These are phyloP conservation scores for Benitochromis conjunctus DNA, from an alignment of 2,113 vertebrate genomes.

Conservation along the genomic window DNA sequence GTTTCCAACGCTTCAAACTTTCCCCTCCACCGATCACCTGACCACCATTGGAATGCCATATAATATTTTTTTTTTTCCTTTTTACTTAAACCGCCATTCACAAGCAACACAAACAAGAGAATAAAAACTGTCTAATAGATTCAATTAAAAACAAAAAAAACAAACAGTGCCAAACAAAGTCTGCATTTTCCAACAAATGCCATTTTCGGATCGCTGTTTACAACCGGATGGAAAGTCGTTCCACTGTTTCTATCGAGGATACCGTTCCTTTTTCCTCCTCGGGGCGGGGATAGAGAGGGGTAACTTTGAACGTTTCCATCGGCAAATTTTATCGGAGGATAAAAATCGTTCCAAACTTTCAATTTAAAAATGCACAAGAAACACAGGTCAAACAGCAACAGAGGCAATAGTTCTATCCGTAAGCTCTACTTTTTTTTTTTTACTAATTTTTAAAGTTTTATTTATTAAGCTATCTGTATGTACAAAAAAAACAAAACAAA, in stretches of 20 bases:
- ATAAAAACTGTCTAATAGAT: slow-evolving; percentile 51
- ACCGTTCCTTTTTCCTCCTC: not conserved
- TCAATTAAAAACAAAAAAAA: not conserved
- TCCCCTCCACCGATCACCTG: slow-evolving; percentile 38
- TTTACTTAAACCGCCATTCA: not conserved
- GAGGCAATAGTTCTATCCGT: slow-evolving; percentile 67
- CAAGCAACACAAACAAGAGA: slow-evolving; percentile 7
- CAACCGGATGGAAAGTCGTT: slow-evolving; percentile 4
- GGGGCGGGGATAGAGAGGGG: slow-evolving; percentile 35
- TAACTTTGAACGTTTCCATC: slow-evolving; percentile 37
- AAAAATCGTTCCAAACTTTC: slow-evolving; percentile 52
- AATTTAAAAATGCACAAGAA: slow-evolving; percentile 73
- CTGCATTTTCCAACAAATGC: slow-evolving; percentile 23
- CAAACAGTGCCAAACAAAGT: slow-evolving; percentile 29
- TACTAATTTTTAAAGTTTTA: slow-evolving; percentile 50
- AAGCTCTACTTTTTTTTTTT: slow-evolving; percentile 54
- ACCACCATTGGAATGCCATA: slow-evolving; percentile 67
- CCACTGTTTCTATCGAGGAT: not conserved
- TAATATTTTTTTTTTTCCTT: slow-evolving; percentile 1
- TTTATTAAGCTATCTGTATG: slow-evolving; percentile 73
- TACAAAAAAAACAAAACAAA: slow-evolving; percentile 58
- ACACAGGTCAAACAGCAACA: slow-evolving; percentile 76
- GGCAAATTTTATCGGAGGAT: slow-evolving; percentile 34
- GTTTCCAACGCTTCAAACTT: slow-evolving; percentile 4
- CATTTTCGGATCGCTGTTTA: not conserved